Conservation (phyloP, 2,888 invertebrate species). For the Drosophila kanekoi region DNA sequence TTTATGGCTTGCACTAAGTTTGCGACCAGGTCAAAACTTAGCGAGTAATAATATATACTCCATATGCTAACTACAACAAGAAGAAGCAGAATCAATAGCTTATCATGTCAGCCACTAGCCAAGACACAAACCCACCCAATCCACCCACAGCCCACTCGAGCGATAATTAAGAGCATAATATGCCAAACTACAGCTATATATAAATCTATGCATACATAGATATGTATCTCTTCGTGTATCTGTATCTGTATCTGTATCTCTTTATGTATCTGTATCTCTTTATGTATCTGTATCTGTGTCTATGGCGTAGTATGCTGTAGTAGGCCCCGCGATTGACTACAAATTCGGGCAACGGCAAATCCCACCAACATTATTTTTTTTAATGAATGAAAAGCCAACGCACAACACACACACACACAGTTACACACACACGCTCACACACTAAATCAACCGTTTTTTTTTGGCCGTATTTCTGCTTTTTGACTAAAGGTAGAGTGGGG, state of each 20-base stretch:
- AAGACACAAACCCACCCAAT: conserved; percentile 2
- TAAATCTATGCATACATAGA: neutral
- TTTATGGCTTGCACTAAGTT: no score
- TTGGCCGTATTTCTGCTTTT: conserved; percentile 21
- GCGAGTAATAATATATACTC: neutral
- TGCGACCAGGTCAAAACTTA: no score
- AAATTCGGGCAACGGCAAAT: conserved; percentile 58
- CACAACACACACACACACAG: conserved; percentile 16
- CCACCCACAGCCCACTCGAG: neutral
- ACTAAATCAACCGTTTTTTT: conserved; percentile 40
- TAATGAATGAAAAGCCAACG: conserved; percentile 72
- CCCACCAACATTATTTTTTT: conserved; percentile 40
- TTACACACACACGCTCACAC: conserved; percentile 17
- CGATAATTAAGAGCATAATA: conserved; percentile 63
- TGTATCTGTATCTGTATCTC: no score
- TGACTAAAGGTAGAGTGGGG: neutral
- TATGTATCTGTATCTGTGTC: no score
- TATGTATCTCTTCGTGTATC: no score
- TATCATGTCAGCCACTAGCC: conserved; percentile 28
- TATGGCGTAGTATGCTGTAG: conserved; percentile 20
- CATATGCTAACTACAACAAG: neutral
- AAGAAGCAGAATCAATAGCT: conserved; percentile 29
- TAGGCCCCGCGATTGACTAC: conserved; percentile 38
- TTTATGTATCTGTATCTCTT: no score
- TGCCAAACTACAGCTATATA: conserved; percentile 45